Evolutionary conservation across 1,140 invertebrate genomes (phyloP), one percentile per base, ranked within the genome.

Genomic region (Uloborus diversus): DNA sequence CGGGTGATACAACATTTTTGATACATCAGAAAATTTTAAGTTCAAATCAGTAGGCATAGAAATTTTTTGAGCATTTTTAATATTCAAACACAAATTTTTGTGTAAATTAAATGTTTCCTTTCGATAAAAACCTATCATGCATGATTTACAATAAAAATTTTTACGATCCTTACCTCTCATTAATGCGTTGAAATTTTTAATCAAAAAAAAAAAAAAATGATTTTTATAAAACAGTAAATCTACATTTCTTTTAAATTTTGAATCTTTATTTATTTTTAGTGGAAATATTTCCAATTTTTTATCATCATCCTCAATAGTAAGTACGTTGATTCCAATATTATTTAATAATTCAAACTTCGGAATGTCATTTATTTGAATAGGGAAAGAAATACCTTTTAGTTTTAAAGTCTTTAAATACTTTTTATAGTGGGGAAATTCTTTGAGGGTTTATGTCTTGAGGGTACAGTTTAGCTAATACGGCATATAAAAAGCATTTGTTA

Each of bases 151-250:
- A 59, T 27, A 71, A 35, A 27, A 35, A 28, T 37, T 5, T 33
- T 23, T 49, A 27, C 32, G 23, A 20, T 14, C 13, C 20, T 71
- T 56, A 1, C 13, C 13, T 14, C 42, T 20, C 13, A 71, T 5
- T 5, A 71, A 28, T 59, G 27, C 59, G 30, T 71, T 59, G 27
- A 71, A 71, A 59, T 71, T 59, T 57, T 17, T 42, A 35, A 71
- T 71, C n/a, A 57, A 25, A 56, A 35, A 71, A n/a, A n/a, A n/a
- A n/a, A n/a, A n/a, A 13, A 57, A 71, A 71, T 71, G 53, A 28
- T 59, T 59, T 71, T 59, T 37, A 42, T 37, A 71, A 7, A 71
- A 59, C 0, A 71, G 20, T 3, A 71, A 35, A 42, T 71, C 53
- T 33, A 69, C 17, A 42, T 7, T 42, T 33, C 33, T 53, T 27